These are phyloP conservation scores for Pseudonaja textilis DNA, from an alignment of 2,113 vertebrate species.

Conservation along the genomic window DNA sequence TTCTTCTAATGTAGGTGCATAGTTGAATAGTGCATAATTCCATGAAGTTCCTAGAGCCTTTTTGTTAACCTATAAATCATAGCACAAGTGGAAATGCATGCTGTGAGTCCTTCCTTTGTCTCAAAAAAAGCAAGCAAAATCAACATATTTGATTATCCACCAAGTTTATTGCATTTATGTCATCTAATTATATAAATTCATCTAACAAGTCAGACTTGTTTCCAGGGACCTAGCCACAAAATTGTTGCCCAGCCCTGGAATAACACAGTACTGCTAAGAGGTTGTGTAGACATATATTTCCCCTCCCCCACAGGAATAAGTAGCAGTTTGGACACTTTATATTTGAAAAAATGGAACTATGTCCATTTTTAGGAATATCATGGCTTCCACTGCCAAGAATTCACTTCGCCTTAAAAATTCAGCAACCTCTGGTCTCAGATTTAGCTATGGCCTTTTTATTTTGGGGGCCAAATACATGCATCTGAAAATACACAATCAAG, in stretches of 20 bases:
- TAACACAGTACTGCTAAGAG: not conserved
- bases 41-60: not conserved
- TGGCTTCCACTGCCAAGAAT: not conserved
- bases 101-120: not conserved
- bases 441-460: not conserved
- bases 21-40: not conserved
- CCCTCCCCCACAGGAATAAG: not conserved
- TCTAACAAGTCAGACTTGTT: not conserved
- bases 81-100: not conserved
- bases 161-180: not conserved
- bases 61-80: not conserved
- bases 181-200: not conserved
- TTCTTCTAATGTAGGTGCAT: not conserved
- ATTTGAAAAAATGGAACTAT: not conserved
- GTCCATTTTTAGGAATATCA: not conserved
- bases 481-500: not conserved
- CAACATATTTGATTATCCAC: not conserved
- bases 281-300: not conserved
- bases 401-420: not conserved
- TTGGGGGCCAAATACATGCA: not conserved
- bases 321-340: not conserved
- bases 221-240: not conserved
- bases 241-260: not conserved
- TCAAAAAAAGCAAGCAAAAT: not conserved
- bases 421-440: not conserved